Conservation (phyloP, 2,113 vertebrate species). For the Phylloscopus trochiloides region DNA sequence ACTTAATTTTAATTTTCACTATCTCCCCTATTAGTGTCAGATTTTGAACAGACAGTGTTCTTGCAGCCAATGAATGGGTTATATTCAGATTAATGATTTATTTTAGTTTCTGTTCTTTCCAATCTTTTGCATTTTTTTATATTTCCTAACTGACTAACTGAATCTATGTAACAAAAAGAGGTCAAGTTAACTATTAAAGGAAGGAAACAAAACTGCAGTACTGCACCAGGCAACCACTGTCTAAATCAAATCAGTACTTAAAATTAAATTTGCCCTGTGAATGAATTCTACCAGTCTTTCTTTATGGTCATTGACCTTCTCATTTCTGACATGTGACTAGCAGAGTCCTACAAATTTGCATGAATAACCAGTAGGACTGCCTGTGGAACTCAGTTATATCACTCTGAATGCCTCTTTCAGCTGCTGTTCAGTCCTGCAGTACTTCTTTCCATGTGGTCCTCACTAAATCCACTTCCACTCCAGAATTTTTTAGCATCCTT, state of each 20-base stretch:
- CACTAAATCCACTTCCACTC: background rate
- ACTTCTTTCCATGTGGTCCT: background rate
- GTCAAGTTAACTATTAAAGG: background rate
- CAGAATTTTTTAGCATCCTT: background rate
- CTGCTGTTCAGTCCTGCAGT: background rate
- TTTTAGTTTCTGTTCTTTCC: background rate
- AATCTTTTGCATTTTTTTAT: background rate
- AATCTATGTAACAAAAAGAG: background rate
- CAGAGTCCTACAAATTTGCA: background rate
- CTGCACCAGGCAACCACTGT: background rate
- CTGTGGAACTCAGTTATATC: background rate
- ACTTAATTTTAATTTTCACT: background rate
- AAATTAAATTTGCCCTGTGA: background rate
- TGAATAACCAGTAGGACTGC: background rate
- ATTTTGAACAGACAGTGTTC: background rate
- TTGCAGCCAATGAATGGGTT: background rate
- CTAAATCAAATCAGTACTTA: background rate
- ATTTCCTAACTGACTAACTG: background rate
- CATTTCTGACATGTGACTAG: background rate
- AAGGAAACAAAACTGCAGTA: background rate
- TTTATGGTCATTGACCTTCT: background rate
- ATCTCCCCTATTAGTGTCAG: background rate
- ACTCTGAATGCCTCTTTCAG: background rate
- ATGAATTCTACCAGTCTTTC: background rate
- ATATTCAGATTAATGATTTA: background rate